Percentiles rank a stretch among this genome's conserved stretches.
These are phyloP conservation scores for Sinodicranocentrus sp. DNA, from an alignment of 2,888 invertebrate genomes.

Conservation along the genomic window DNA sequence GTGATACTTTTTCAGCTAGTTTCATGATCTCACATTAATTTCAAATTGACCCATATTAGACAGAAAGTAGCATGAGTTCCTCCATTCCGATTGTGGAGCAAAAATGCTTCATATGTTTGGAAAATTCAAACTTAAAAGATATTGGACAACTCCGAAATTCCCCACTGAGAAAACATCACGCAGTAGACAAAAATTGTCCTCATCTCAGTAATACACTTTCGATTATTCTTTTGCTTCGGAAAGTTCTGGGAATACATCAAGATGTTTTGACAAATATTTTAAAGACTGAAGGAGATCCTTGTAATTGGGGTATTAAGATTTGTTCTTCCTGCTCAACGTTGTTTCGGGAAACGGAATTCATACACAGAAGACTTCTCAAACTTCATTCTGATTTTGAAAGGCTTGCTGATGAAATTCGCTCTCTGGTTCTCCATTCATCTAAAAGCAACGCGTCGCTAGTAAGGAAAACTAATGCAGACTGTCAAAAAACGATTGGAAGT, in stretches of 20 bases:
- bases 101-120: neutral
- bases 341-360: conserved; percentile 17
- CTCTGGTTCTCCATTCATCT: neutral
- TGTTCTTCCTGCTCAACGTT: neutral
- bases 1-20: too few species aligned
- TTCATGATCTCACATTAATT: too few species aligned
- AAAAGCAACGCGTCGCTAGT: too few species aligned
- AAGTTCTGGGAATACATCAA: conserved; percentile 2
- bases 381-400: conserved; percentile 11
- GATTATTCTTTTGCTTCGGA: neutral
- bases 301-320: neutral
- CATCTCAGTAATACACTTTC: too few species aligned
- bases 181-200: too few species aligned
- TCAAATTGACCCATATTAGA: too few species aligned
- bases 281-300: neutral
- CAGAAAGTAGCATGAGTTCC: too few species aligned
- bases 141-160: neutral
- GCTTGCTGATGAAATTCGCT: neutral
- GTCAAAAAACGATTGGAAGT: neutral
- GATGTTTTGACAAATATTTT: neutral
- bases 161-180: too few species aligned
- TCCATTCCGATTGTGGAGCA: too few species aligned
- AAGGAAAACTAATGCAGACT: neutral
- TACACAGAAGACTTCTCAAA: neutral
- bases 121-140: neutral